Conservation (phyloP, 2,888 invertebrate genomes). For the Cantharis nigra region DNA sequence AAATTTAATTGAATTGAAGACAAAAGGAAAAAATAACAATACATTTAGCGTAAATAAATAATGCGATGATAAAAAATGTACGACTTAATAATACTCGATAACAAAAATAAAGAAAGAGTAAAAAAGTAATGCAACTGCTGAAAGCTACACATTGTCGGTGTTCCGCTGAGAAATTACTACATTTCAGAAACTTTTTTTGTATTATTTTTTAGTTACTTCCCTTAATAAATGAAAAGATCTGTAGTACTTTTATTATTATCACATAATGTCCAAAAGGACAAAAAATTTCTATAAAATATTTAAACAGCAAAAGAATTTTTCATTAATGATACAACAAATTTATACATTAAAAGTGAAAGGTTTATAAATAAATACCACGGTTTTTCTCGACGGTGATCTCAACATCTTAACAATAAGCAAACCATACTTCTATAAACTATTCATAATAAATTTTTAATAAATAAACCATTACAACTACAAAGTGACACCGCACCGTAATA, state of each 20-base stretch:
- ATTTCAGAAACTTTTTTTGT: conserved; percentile 20
- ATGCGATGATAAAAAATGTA: not conserved
- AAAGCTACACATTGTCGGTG: conserved; percentile 17
- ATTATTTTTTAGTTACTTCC: conserved; percentile 8
- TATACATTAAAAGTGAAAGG: conserved; percentile 7
- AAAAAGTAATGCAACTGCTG: conserved; percentile 17
- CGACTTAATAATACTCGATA: not conserved
- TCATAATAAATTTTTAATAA: not conserved
- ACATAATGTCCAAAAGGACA: not conserved
- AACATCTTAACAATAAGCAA: not conserved
- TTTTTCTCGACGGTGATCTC: not conserved
- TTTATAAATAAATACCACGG: not conserved
- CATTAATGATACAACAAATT: not conserved
- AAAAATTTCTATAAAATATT: not conserved
- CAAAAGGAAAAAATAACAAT: not conserved
- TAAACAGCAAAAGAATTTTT: not conserved
- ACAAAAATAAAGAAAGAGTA: conserved; percentile 13
- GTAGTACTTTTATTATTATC: not conserved
- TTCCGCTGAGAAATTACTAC: conserved; percentile 19
- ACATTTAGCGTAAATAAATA: not conserved
- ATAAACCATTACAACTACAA: conserved; percentile 11
- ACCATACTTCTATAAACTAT: not conserved
- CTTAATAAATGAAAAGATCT: conserved; percentile 13
- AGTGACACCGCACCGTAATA: conserved; percentile 14
- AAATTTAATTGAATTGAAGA: not conserved